These are phyloP conservation scores for Hoplostethus mediterraneus DNA, from an alignment of 2,797 vertebrate species.

Conservation along the genomic window DNA sequence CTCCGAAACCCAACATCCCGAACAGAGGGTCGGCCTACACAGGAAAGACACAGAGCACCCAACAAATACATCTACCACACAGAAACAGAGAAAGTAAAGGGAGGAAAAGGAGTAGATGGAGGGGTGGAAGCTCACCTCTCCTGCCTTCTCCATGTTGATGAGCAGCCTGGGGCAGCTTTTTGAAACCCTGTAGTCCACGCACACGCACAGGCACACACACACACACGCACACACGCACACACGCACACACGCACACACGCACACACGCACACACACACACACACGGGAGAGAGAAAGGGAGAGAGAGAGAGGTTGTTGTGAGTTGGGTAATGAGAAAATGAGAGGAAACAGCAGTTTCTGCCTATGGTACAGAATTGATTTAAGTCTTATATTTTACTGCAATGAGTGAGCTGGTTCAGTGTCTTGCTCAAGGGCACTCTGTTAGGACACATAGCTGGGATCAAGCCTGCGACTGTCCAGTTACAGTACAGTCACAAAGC, in stretches of 20 bases:
- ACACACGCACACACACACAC: too few relatives aligned
- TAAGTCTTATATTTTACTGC: not conserved
- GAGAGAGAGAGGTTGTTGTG: not conserved
- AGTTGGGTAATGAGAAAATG: constrained; percentile 13
- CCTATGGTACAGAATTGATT: too few relatives aligned
- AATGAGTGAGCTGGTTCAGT: not conserved
- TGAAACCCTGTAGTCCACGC: constrained; percentile 82
- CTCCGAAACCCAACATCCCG: constrained; percentile 88
- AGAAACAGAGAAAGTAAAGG: not conserved
- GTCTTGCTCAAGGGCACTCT: not conserved
- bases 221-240: too few relatives aligned
- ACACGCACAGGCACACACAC: too few relatives aligned
- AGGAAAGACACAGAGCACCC: constrained; percentile 13
- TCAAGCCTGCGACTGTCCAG: not conserved
- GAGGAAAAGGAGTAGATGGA: not conserved
- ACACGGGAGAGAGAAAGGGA: constrained; percentile 7
- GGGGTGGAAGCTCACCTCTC: constrained; percentile 82
- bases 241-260: too few relatives aligned
- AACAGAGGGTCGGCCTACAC: constrained; percentile 86
- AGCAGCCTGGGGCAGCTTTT: constrained; percentile 90
- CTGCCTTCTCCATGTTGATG: constrained; percentile 94
- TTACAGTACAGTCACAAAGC: not conserved
- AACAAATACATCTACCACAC: not conserved
- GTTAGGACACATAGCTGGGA: not conserved
- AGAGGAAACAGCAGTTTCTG: not conserved